Evolutionary conservation across 2,888 invertebrate species (phyloP).

Genomic region (Leucozona laternaria): DNA sequence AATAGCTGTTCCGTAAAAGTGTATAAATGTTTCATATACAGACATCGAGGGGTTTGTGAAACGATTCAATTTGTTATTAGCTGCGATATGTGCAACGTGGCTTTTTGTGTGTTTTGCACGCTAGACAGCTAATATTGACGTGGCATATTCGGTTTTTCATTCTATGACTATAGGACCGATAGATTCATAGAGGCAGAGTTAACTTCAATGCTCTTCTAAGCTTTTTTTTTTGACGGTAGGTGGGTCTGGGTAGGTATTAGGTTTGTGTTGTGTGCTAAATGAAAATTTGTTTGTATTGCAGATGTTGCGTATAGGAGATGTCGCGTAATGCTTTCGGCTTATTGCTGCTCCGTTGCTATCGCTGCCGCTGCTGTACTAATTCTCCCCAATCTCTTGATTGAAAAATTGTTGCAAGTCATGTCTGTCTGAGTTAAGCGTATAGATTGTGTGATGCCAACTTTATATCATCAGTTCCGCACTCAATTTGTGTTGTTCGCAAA

Average conservation of each 20-base stretch:
- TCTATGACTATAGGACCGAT: conserved; percentile 8
- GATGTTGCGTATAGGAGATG: conserved; percentile 63
- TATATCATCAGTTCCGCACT: conserved; percentile 50
- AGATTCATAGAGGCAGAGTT: conserved; percentile 36
- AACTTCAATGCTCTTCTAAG: conserved; percentile 23
- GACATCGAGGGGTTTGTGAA: conserved; percentile 39
- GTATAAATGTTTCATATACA: neutral
- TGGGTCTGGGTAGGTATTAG: too few species aligned
- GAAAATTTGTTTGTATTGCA: conserved; percentile 35
- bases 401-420: conserved; percentile 71
- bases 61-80: conserved; percentile 75
- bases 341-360: conserved; percentile 68
- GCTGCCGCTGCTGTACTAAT: conserved; percentile 46
- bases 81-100: conserved; percentile 64
- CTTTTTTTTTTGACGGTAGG: neutral
- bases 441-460: conserved; percentile 63
- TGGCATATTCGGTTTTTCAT: conserved; percentile 58
- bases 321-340: conserved; percentile 72
- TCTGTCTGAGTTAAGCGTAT: conserved; percentile 63
- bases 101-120: conserved; percentile 56
- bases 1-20: conserved; percentile 33
- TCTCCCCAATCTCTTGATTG: conserved; percentile 65
- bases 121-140: conserved; percentile 74
- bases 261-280: conserved; percentile 46
- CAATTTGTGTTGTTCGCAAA: conserved; percentile 9